phyloP scores from a whole-genome alignment of 2,888 invertebrate species.

The Dioctria rufipes region DNA sequence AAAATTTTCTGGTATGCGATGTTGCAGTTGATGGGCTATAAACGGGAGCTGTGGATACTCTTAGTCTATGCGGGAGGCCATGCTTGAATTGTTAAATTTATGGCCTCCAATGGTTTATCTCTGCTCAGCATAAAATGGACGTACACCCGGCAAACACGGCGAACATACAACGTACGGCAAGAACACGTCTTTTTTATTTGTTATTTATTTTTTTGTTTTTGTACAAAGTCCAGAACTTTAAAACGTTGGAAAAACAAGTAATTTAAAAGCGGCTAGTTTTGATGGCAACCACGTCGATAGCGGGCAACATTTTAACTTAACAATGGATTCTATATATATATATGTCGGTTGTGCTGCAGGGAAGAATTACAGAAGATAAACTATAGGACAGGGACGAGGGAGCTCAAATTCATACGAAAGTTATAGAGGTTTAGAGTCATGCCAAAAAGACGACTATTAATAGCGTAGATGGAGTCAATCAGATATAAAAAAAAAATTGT shows the following conservation, averaged over 20 bases:
- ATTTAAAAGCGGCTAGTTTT: constrained; percentile 48
- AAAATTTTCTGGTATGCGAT: constrained; percentile 23
- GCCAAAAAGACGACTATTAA: constrained; percentile 35
- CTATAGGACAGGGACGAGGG: not conserved
- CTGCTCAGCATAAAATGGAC: constrained; percentile 30
- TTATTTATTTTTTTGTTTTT: no score
- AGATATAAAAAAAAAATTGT: constrained; percentile 23
- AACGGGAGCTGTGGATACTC: constrained; percentile 6
- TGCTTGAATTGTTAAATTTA: constrained; percentile 47
- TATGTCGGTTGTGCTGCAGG: constrained; percentile 18
- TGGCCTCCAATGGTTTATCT: constrained; percentile 45
- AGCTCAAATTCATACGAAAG: constrained; percentile 41
- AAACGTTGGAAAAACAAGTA: constrained; percentile 37
- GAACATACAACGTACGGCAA: not conserved
- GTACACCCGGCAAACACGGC: not conserved
- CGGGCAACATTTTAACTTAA: constrained; percentile 44
- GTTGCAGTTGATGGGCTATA: constrained; percentile 23
- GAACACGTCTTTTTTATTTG: constrained; percentile 25
- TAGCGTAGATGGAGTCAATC: constrained; percentile 32
- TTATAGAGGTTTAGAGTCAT: constrained; percentile 40
- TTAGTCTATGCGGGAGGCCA: constrained; percentile 6
- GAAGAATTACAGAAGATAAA: constrained; percentile 47
- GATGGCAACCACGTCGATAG: constrained; percentile 38
- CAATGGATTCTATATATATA: not conserved
- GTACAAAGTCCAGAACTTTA: constrained; percentile 7